Conservation (phyloP, 1,140 invertebrate genomes). For the Samia ricini region DNA sequence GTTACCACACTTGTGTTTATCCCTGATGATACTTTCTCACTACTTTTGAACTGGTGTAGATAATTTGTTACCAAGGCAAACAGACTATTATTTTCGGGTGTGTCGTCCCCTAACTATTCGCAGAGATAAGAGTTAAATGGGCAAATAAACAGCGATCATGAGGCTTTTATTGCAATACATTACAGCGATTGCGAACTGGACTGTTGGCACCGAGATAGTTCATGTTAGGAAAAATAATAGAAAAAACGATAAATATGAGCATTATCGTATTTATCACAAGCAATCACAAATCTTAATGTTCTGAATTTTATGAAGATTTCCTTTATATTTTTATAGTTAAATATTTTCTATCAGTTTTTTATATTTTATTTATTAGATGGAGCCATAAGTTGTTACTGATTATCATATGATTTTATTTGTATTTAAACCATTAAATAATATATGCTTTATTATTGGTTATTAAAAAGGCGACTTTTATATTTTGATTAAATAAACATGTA, state of each 20-base stretch:
- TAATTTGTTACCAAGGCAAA: conserved; percentile 14
- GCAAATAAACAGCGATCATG: conserved; percentile 31
- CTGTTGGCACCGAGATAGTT: conserved; percentile 20
- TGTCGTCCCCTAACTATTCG: conserved; percentile 16
- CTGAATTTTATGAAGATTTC: not conserved
- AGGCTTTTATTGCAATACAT: conserved; percentile 33
- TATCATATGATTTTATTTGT: too few species aligned
- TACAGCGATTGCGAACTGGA: conserved; percentile 20
- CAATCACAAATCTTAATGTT: not conserved
- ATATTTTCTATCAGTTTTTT: too few species aligned
- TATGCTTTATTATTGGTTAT: too few species aligned
- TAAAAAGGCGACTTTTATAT: too few species aligned
- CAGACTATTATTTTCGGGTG: conserved; percentile 16
- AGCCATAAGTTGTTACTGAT: too few species aligned
- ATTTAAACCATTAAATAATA: too few species aligned
- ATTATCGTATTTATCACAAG: not conserved
- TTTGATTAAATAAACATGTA: too few species aligned
- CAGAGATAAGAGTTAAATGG: conserved; percentile 31
- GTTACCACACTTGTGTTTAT: not conserved
- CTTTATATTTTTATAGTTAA: too few species aligned
- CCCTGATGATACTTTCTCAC: not conserved
- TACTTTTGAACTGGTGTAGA: not conserved
- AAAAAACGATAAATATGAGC: not conserved
- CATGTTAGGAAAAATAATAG: conserved; percentile 8
- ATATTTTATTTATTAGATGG: too few species aligned